Conservation (phyloP, 2,113 vertebrate species). For the Spizaetus ornatus region DNA sequence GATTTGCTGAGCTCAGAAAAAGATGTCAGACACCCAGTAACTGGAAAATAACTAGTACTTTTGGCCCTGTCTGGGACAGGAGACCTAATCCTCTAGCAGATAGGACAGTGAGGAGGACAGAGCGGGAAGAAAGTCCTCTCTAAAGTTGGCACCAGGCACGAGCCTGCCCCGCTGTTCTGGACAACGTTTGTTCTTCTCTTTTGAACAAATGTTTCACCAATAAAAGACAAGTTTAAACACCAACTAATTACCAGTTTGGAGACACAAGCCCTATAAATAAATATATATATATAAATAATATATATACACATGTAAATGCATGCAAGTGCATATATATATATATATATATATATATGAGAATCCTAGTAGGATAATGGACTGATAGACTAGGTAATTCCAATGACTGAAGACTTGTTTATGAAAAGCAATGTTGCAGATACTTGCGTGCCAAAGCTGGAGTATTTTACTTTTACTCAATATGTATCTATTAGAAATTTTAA, state of each 20-base stretch:
- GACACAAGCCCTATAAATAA: not conserved
- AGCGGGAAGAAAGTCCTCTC: too few species aligned
- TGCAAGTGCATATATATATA: too few species aligned
- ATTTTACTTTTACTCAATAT: not conserved
- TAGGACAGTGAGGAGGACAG: fast-evolving
- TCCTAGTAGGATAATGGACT: fast-evolving
- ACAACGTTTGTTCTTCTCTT: not conserved
- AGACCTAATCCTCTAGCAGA: not conserved
- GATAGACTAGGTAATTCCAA: not conserved
- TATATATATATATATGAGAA: not conserved
- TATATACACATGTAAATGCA: too few species aligned
- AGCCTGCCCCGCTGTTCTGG: fast-evolving
- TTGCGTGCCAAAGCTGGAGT: not conserved
- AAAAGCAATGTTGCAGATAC: not conserved
- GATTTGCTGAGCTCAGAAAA: not conserved
- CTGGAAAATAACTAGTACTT: not conserved
- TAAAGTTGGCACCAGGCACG: fast-evolving
- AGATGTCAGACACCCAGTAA: not conserved
- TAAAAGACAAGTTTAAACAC: not conserved
- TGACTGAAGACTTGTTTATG: not conserved
- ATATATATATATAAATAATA: too few species aligned
- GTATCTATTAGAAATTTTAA: not conserved
- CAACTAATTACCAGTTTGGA: not conserved
- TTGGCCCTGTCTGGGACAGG: not conserved
- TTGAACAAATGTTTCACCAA: not conserved